phyloP scores from a whole-genome alignment of 2,888 invertebrate species.

The Imbricaverruca yamaguchii region DNA sequence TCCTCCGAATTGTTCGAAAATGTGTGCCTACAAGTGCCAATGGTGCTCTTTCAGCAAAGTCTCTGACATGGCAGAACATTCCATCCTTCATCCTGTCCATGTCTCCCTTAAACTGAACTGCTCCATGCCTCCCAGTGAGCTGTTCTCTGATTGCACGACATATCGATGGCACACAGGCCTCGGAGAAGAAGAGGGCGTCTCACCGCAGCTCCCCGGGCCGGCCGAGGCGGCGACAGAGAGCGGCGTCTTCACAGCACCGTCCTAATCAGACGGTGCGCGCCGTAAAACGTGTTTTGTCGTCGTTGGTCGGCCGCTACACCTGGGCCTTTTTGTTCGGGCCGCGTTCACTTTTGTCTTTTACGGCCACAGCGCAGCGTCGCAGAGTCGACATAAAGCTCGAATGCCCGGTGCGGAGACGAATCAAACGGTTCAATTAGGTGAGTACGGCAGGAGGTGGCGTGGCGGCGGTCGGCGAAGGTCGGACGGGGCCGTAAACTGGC shows the following conservation, averaged over 20 bases:
- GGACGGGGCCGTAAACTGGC: background rate
- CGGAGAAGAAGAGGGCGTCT: no score
- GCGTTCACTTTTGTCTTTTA: conserved; percentile 7
- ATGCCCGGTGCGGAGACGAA: background rate
- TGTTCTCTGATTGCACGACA: no score
- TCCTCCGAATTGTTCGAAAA: no score
- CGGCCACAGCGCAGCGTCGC: background rate
- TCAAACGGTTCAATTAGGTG: conserved; percentile 17
- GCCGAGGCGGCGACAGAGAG: background rate
- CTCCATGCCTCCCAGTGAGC: no score
- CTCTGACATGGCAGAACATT: no score
- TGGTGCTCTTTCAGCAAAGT: no score
- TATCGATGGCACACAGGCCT: no score
- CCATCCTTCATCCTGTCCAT: no score
- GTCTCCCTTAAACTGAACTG: no score
- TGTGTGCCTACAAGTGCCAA: no score
- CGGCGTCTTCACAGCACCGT: background rate
- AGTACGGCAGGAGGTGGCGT: background rate
- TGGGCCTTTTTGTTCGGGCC: background rate
- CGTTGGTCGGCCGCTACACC: background rate
- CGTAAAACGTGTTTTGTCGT: conserved; percentile 6
- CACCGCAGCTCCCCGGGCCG: no score
- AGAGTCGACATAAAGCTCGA: conserved; percentile 2
- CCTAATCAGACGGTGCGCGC: background rate
- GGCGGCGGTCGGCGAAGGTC: background rate